Percentiles rank a stretch among this genome's conserved stretches.
phyloP scores from a whole-genome alignment of 2,888 invertebrate genomes.

The Strigamia maritima region DNA sequence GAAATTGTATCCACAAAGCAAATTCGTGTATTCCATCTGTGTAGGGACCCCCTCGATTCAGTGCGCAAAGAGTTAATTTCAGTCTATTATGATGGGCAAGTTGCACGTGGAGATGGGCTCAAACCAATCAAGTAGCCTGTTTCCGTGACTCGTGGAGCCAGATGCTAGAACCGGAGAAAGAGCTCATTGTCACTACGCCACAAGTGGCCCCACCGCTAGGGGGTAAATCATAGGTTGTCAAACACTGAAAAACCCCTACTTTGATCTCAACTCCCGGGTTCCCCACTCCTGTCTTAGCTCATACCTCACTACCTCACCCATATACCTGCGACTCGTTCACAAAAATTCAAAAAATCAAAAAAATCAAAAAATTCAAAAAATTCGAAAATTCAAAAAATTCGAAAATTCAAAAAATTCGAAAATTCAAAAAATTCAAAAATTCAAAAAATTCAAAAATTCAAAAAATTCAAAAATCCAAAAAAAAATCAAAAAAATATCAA shows the following conservation, averaged over 20 bases:
- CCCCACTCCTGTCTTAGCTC: not conserved
- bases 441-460: not conserved
- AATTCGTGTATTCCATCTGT: no score
- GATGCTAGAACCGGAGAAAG: not conserved
- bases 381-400: not conserved
- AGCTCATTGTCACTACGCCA: slow-evolving; percentile 1
- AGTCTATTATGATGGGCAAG: not conserved
- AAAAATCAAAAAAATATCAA: not conserved
- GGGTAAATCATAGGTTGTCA: slow-evolving; percentile 18
- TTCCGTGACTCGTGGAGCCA: slow-evolving; percentile 7
- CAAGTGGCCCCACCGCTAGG: not conserved
- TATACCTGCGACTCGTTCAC: not conserved
- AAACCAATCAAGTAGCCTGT: not conserved
- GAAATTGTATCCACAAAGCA: no score
- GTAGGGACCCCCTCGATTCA: not conserved
- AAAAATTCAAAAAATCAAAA: no score
- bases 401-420: no score
- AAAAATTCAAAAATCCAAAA: no score
- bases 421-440: not conserved
- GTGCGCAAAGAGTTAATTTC: slow-evolving; percentile 7
- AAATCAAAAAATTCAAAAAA: no score
- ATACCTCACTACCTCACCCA: not conserved
- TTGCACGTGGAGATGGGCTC: not conserved
- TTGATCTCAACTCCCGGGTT: not conserved
- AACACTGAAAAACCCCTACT: not conserved